Conservation (phyloP, 2,113 vertebrate genomes). For the Poecilia latipinna region DNA sequence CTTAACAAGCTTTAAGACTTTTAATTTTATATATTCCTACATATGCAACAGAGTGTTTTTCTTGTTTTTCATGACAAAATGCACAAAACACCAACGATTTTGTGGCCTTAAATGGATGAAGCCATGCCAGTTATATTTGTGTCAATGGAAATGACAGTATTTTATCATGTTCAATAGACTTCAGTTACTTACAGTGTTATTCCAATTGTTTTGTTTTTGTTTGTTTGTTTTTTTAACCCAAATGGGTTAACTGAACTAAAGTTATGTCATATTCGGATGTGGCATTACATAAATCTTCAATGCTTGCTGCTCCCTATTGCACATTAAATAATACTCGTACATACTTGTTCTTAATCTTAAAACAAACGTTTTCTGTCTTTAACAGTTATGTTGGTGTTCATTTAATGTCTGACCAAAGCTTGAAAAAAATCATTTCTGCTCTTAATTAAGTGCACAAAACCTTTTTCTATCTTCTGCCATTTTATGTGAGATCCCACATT, state of each 20-base stretch:
- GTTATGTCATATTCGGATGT: slow-evolving; percentile 28
- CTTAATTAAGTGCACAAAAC: slow-evolving; percentile 13
- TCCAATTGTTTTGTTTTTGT: background rate
- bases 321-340: slow-evolving; percentile 25
- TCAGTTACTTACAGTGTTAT: slow-evolving; percentile 17
- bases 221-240: slow-evolving; percentile 11
- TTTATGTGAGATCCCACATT: slow-evolving; percentile 19
- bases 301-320: slow-evolving; percentile 58
- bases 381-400: slow-evolving; percentile 2
- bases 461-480: slow-evolving; percentile 22
- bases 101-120: slow-evolving; percentile 43
- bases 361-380: background rate
- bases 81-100: slow-evolving; percentile 53
- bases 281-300: slow-evolving; percentile 18
- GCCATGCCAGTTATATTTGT: slow-evolving; percentile 49
- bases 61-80: slow-evolving; percentile 29
- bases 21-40: slow-evolving; percentile 11
- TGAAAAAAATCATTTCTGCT: slow-evolving; percentile 43
- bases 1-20: slow-evolving; percentile 38
- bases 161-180: slow-evolving; percentile 40
- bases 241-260: slow-evolving; percentile 25
- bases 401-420: slow-evolving; percentile 14
- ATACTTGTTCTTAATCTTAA: background rate
- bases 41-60: slow-evolving; percentile 21
- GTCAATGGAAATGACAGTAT: slow-evolving; percentile 26